Base-by-base conservation (phyloP, 2,888 invertebrate genomes). In the Mesoligia furuncula region DNA sequence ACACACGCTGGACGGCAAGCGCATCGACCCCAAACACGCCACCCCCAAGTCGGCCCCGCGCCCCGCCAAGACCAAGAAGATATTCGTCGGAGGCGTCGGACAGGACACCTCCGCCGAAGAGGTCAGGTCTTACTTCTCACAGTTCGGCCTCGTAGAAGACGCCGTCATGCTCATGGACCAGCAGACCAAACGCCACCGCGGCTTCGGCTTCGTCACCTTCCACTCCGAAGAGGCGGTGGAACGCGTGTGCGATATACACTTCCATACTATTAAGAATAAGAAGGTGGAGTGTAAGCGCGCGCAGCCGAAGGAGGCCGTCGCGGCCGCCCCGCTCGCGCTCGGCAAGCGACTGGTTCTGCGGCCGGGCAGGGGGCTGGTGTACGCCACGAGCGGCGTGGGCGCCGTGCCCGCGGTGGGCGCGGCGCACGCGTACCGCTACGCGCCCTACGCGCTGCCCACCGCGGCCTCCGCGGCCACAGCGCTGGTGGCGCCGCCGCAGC, bases 131-230 rank as follows among this genome's bases (percentile, higher is more conserved):
- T 99, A 99, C 95, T 99, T 99, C 97, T 98, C 98, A 86, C 98
- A 99, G 95, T 99, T 98, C 94, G 99, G 99, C 31, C 98, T 98
- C 92, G 99, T 98, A 36, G 99, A 99, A 93, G 99, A 99, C 95
- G 98, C 99, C 48, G 99, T 99, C 31, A 99, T 99, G 99, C 97
- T 99, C 88, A 99, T 99, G 99, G 99, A 99, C 93, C 99, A 99
- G 95, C 99, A 99, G 95, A 99, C 99, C 51, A 99, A 99, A 92
- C 98, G 99, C 77, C 99, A 99, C 93, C 97, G 99, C 75, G 99
- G 99, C 84, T 99, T 99, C 94, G 99, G 99, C 59, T 99, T 99
- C 95, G 99, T 99, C 80, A 99, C 99, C 62, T 99, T 99, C 95
- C 99, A 99, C 93, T 98, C 98, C 90, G 99, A 99, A 94, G 99